Evolutionary conservation across 1,140 invertebrate genomes (phyloP).

Genomic region (Euura lappo): DNA sequence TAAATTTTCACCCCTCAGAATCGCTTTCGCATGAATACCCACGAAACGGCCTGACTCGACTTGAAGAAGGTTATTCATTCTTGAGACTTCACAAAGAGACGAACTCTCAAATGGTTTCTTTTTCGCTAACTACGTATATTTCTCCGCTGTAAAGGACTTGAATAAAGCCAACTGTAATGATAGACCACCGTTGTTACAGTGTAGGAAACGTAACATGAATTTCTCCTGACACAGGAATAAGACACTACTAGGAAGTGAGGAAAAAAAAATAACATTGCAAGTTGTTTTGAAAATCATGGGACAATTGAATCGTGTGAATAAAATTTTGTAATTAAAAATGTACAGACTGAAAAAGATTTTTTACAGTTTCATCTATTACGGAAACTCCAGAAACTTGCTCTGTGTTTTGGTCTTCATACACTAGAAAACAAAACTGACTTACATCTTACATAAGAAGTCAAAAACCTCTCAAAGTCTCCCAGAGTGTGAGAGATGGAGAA

Average conservation of each 20-base stretch:
- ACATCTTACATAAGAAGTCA: background rate
- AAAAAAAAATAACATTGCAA: background rate
- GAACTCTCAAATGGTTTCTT: background rate
- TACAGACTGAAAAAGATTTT: background rate
- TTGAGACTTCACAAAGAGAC: background rate
- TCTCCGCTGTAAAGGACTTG: background rate
- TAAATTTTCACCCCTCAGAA: no score
- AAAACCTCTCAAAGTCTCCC: background rate
- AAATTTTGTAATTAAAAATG: slow-evolving; percentile 5
- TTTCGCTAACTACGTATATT: background rate
- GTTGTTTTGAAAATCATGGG: background rate
- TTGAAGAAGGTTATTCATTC: background rate
- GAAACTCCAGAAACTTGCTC: background rate
- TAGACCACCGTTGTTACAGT: background rate
- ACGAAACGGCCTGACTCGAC: background rate
- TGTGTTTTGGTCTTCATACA: no score
- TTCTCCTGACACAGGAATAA: background rate
- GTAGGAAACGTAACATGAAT: background rate
- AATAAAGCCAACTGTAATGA: background rate
- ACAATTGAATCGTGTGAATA: slow-evolving; percentile 7
- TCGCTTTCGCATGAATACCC: background rate
- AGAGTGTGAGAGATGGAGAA: background rate
- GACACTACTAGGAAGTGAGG: background rate
- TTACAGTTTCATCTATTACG: background rate
- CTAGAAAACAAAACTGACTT: background rate